These are phyloP conservation scores for Drosophila fungiperda DNA, from an alignment of 2,888 invertebrate genomes.

Conservation along the genomic window DNA sequence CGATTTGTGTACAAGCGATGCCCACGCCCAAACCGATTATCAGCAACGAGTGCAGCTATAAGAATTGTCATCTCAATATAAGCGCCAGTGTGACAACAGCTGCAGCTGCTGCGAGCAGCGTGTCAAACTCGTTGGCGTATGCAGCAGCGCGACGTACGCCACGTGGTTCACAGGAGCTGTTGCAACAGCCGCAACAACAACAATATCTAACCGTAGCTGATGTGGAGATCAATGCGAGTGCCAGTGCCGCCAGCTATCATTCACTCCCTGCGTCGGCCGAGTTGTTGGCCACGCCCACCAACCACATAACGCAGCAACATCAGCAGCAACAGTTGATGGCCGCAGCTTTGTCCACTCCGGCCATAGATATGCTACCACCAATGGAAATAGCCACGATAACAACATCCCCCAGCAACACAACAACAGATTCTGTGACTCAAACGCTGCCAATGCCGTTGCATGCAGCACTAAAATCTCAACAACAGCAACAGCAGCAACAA, in stretches of 20 bases:
- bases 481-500: constrained; percentile 38
- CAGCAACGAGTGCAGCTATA: constrained; percentile 82
- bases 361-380: constrained; percentile 72
- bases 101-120: constrained; percentile 44
- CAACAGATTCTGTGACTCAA: constrained; percentile 68
- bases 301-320: constrained; percentile 55
- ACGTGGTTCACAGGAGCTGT: constrained; percentile 70
- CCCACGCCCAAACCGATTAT: constrained; percentile 62
- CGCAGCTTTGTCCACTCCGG: constrained; percentile 70
- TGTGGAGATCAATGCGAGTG: constrained; percentile 79
- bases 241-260: constrained; percentile 76
- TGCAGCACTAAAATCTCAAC: constrained; percentile 58
- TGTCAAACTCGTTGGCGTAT: constrained; percentile 51
- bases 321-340: constrained; percentile 63
- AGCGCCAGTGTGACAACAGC: constrained; percentile 70
- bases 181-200: constrained; percentile 71
- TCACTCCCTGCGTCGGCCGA: constrained; percentile 62
- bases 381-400: constrained; percentile 76
- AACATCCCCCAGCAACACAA: constrained; percentile 45
- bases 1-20: constrained; percentile 68
- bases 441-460: constrained; percentile 73
- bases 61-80: constrained; percentile 84
- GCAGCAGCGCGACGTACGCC: constrained; percentile 66
- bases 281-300: constrained; percentile 70
- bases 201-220: constrained; percentile 82